Evolutionary conservation across 2,888 invertebrate genomes (phyloP), one percentile per base, ranked within the genome.

Genomic region (Drosophila koepferae): DNA sequence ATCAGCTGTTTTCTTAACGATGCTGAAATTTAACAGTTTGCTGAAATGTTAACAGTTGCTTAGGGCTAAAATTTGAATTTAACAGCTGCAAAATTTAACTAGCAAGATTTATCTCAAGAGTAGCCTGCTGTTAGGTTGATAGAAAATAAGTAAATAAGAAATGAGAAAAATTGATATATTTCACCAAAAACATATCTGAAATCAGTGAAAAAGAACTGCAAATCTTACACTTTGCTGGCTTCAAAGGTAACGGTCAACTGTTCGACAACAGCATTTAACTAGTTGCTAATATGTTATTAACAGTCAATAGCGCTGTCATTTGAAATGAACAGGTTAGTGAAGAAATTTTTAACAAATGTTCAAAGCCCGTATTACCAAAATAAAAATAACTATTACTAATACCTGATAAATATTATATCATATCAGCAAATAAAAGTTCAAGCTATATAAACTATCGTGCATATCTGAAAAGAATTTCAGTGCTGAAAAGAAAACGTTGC

Each of bases 1-100:
- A 20, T 34, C 77, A 74, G 74, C 78, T 74, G 74, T 62, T 62
- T n/a, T 8, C 0, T 54, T 48, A 71, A 71, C 56, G 41, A 49
- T 10, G 8, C 3, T n/a, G 10, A 0, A 16, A 9, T 2, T 41
- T 55, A 49, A 59, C 63, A 75, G 10, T 34, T 38, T 54, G 9
- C n/a, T 23, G 5, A 46, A 34, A 2, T 63, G 66, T 18, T 38
- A 41, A 48, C 40, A 53, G 2, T 38, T 38, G 23, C 23, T 40
- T 1, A 7, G 20, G 31, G 20, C 36, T 6, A 7, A n/a, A 48
- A 34, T 31, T 61, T 14, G 16, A 43, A 56, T 46, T 62, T 46
- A 60, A 60, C 18, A 31, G 31, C 12, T 12, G 10, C 12, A 12
- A 12, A 4, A 12, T 12, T 36, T 36, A 12, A 28, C 6, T 28